A percentile compares a stretch with the other conserved stretches of the same genome.
Conservation (phyloP, 2,113 vertebrate genomes). For the Ciconia boyciana region DNA sequence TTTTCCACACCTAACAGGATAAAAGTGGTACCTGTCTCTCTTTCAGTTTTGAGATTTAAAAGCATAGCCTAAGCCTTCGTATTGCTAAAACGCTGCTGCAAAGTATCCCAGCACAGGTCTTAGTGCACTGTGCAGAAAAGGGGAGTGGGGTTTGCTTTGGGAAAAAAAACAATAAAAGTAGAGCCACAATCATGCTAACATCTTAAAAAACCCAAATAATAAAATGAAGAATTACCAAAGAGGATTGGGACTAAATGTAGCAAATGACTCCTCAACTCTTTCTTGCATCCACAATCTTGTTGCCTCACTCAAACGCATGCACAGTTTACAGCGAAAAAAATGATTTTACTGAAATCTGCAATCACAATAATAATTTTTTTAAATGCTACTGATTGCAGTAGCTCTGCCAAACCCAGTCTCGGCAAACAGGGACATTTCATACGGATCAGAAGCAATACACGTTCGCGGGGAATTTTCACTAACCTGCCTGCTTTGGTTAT, state of each 20-base stretch:
- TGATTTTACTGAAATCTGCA: not conserved
- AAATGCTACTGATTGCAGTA: not conserved
- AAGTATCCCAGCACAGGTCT: not conserved
- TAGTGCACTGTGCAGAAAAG: not conserved
- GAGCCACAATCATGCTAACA: not conserved
- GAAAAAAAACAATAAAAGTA: not conserved
- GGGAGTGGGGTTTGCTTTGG: not conserved
- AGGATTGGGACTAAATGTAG: not conserved
- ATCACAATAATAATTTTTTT: not conserved
- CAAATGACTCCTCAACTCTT: not conserved
- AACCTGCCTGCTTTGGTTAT: slow-evolving; percentile 98
- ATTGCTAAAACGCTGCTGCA: not conserved
- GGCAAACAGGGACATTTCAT: not conserved
- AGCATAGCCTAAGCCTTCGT: rapidly evolving
- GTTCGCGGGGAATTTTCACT: slow-evolving; percentile 46
- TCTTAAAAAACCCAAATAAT: not conserved
- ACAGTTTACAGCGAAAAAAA: not conserved
- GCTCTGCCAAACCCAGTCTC: not conserved
- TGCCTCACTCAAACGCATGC: not conserved
- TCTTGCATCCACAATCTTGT: not conserved
- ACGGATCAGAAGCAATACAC: not conserved
- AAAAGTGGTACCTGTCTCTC: not conserved
- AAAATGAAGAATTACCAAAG: not conserved
- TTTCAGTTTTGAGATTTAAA: not conserved
- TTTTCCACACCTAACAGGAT: not conserved